phyloP scores from a whole-genome alignment of 2,888 invertebrate genomes.

The Frankliniella fusca region DNA sequence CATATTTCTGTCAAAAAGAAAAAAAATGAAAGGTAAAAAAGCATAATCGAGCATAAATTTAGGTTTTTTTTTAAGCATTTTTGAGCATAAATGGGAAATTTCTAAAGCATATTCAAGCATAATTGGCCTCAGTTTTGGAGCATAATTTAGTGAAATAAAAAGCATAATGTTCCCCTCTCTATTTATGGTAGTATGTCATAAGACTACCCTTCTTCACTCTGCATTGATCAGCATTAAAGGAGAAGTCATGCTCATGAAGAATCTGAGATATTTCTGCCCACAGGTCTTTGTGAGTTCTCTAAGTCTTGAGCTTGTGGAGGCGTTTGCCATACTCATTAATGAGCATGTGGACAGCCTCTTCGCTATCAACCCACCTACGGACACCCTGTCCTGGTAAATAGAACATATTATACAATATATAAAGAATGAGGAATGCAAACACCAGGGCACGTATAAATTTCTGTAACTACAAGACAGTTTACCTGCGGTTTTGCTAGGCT shows the following conservation, averaged over 20 bases:
- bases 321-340: conserved; percentile 18
- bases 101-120: too few species aligned
- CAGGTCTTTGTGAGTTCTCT: not conserved
- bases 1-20: too few species aligned
- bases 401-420: not conserved
- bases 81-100: too few species aligned
- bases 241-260: not conserved
- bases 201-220: not conserved
- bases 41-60: too few species aligned
- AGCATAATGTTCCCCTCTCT: too few species aligned
- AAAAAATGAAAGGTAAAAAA: too few species aligned
- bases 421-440: not conserved
- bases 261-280: not conserved
- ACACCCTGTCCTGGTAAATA: not conserved
- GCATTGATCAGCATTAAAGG: not conserved
- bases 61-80: too few species aligned
- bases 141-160: too few species aligned
- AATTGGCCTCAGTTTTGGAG: too few species aligned
- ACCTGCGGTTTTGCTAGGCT: not conserved
- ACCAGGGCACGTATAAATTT: not conserved
- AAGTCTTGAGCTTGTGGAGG: not conserved
- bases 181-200: not conserved
- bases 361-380: not conserved
- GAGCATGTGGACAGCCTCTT: conserved; percentile 3
- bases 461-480: not conserved